Evolutionary conservation across 2,113 vertebrate species (phyloP).

Genomic region (Cisticola juncidis): DNA sequence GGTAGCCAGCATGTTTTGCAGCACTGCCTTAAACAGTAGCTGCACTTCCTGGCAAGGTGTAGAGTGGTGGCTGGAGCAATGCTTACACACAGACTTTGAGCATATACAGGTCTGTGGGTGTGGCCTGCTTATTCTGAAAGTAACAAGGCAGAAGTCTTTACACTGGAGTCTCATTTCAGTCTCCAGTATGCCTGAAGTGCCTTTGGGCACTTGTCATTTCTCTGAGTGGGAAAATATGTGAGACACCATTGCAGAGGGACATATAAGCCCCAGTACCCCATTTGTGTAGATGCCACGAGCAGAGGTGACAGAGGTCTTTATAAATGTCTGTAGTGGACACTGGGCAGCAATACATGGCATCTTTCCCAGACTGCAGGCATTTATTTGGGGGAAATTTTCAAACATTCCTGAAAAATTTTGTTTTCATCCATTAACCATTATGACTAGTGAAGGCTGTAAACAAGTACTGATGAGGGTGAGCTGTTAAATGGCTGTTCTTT

Average conservation of each 20-base stretch:
- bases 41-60: background rate
- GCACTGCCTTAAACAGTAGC: background rate
- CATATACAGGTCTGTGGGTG: background rate
- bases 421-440: background rate
- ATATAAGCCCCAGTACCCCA: background rate
- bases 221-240: background rate
- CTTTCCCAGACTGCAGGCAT: background rate
- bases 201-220: background rate
- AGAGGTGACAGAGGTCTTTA: background rate
- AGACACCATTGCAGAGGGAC: background rate
- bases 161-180: background rate
- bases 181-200: background rate
- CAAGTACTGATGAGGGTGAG: background rate
- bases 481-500: background rate
- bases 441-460: background rate
- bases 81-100: background rate
- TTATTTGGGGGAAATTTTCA: background rate
- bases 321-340: fast-evolving
- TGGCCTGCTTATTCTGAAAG: background rate
- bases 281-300: background rate
- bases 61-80: fast-evolving
- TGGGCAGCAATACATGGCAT: background rate
- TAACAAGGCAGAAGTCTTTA: background rate
- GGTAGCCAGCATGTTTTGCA: background rate
- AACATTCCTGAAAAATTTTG: background rate